Evolutionary conservation across 2,797 vertebrate genomes (phyloP).

Genomic region (Morus bassanus): DNA sequence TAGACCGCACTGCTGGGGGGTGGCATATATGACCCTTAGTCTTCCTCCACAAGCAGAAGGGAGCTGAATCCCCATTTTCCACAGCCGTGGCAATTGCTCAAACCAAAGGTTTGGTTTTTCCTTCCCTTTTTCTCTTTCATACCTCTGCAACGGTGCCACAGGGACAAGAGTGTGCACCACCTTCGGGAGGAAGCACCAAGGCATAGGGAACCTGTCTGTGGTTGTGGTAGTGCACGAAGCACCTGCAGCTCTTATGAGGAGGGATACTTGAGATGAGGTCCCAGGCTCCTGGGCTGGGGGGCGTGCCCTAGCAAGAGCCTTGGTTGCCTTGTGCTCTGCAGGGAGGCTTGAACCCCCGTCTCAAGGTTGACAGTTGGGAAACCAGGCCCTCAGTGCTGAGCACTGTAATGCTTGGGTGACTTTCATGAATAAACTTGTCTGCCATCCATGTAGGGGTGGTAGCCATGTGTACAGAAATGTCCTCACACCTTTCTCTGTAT

Average conservation of each 20-base stretch:
- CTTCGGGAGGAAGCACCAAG: background rate
- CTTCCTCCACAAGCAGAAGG: background rate
- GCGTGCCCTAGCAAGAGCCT: background rate
- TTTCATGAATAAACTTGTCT: background rate
- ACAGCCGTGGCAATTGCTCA: background rate
- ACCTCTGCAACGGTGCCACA: no score
- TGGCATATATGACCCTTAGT: background rate
- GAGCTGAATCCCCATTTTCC: background rate
- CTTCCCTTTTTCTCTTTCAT: background rate
- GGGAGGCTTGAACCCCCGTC: background rate
- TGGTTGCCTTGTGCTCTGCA: background rate
- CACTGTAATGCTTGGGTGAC: accelerated
- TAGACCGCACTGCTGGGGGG: background rate
- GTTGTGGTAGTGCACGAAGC: background rate
- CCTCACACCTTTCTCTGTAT: background rate
- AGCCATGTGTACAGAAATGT: background rate
- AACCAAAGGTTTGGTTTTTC: background rate
- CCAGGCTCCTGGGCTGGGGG: background rate
- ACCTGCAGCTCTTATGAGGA: background rate
- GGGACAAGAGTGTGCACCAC: background rate
- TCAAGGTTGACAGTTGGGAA: background rate
- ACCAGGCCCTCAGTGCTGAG: background rate
- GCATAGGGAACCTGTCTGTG: background rate
- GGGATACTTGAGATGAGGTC: background rate
- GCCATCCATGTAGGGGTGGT: background rate